Conservation (phyloP, 2,113 vertebrate genomes). For the Dicerorhinus sumatrensis region DNA sequence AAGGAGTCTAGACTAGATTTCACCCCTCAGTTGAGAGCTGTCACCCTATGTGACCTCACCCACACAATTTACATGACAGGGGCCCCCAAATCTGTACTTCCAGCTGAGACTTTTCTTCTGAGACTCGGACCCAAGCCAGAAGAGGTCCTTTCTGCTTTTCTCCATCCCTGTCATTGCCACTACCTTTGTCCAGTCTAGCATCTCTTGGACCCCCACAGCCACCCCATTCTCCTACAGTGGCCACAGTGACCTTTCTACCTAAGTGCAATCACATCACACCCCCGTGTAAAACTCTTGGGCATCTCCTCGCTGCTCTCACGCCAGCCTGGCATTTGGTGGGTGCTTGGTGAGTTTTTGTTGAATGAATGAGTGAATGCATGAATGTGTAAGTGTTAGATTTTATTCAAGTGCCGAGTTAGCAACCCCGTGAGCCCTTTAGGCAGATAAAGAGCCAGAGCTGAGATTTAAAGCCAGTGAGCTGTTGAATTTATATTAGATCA, state of each 20-base stretch:
- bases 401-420: conserved; percentile 63
- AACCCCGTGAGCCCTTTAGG: conserved; percentile 60
- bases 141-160: not conserved
- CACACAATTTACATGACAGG: not conserved
- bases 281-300: not conserved
- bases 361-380: conserved; percentile 49
- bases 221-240: rapidly evolving
- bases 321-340: not conserved
- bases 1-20: not conserved
- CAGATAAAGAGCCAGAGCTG: conserved; percentile 54
- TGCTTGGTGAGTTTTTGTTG: conserved; percentile 27
- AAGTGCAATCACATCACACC: not conserved
- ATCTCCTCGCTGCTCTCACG: not conserved
- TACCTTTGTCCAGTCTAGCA: not conserved
- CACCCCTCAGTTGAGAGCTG: not conserved
- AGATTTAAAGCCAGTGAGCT: conserved; percentile 66
- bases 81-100: not conserved
- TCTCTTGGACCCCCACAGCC: not conserved
- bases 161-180: not conserved
- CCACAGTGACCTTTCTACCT: not conserved
- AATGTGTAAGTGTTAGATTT: conserved; percentile 67
- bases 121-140: not conserved
- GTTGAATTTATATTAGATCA: conserved; percentile 66
- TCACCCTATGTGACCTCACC: not conserved
- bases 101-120: not conserved